A percentile compares a stretch with the other conserved stretches of the same genome.
These are phyloP conservation scores for Holothuria scabra DNA, from an alignment of 53 echinoderm and acorn worm genomes.

Conservation along the genomic window DNA sequence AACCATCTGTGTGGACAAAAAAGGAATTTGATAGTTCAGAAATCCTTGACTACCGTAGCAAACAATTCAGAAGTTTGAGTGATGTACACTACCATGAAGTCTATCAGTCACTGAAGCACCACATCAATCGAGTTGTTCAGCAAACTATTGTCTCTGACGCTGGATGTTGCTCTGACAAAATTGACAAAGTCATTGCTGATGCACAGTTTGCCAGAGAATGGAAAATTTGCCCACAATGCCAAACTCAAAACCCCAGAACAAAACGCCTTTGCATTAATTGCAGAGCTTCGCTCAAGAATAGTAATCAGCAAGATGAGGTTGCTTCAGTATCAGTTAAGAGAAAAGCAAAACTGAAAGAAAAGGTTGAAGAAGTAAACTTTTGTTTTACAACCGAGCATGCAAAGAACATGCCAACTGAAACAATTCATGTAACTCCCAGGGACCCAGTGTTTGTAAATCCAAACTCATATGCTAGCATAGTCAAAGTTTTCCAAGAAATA, in stretches of 20 bases:
- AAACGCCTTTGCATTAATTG: constrained; percentile 9
- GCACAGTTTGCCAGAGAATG: background rate
- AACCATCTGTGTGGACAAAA: background rate
- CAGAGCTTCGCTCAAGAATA: background rate
- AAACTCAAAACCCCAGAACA: background rate
- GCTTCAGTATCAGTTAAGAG: too few relatives aligned
- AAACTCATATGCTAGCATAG: constrained; percentile 58
- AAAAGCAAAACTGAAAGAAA: background rate
- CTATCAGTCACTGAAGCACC: background rate
- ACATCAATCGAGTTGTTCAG: background rate
- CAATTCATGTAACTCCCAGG: background rate
- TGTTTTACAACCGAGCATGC: background rate
- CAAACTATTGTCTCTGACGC: background rate
- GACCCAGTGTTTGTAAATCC: constrained; percentile 75
- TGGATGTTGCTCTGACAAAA: background rate
- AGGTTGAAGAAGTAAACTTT: background rate
- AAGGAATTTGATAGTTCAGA: background rate
- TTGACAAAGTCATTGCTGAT: constrained; percentile 1
- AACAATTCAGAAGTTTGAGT: background rate
- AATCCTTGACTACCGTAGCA: background rate
- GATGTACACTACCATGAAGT: constrained; percentile 10
- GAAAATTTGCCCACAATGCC: constrained; percentile 6
- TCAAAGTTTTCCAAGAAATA: constrained; percentile 54
- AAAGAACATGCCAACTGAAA: background rate
- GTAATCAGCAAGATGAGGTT: too few relatives aligned